Percentiles rank a stretch among this genome's conserved stretches.
These are phyloP conservation scores for Notarius lentiginosus DNA, from an alignment of 2,113 vertebrate genomes.

Conservation along the genomic window DNA sequence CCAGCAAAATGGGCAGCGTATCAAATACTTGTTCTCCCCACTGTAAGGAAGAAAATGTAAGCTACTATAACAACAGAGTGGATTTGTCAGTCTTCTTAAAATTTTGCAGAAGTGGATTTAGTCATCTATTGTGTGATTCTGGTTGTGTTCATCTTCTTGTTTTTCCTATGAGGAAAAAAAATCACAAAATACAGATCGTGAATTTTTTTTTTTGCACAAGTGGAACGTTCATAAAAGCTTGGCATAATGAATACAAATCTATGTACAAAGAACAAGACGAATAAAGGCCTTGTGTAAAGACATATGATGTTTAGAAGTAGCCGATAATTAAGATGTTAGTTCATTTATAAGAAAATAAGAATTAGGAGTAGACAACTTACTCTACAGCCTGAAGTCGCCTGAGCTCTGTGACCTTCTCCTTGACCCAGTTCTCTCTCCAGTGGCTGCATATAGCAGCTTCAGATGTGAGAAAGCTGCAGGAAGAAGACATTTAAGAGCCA, in stretches of 20 bases:
- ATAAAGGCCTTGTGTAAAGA: not conserved
- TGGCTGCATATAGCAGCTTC: slow-evolving; percentile 44
- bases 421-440: slow-evolving; percentile 46
- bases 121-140: not conserved
- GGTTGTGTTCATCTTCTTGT: slow-evolving; percentile 1
- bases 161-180: not conserved
- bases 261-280: no score
- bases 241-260: not conserved
- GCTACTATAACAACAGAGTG: not conserved
- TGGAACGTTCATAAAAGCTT: not conserved
- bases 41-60: not conserved
- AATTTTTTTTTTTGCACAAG: not conserved
- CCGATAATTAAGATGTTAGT: not conserved
- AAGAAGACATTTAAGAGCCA: slow-evolving; percentile 24
- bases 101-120: not conserved
- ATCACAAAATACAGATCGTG: not conserved
- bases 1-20: no score
- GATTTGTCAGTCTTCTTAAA: not conserved
- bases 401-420: slow-evolving; percentile 38
- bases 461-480: slow-evolving; percentile 46
- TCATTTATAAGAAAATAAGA: not conserved
- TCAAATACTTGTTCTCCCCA: no score
- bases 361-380: not conserved
- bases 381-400: not conserved
- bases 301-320: not conserved